Evolutionary conservation across 2,888 invertebrate genomes (phyloP), one percentile per base, ranked within the genome.

Genomic region (Strigamia transsilvanica): DNA sequence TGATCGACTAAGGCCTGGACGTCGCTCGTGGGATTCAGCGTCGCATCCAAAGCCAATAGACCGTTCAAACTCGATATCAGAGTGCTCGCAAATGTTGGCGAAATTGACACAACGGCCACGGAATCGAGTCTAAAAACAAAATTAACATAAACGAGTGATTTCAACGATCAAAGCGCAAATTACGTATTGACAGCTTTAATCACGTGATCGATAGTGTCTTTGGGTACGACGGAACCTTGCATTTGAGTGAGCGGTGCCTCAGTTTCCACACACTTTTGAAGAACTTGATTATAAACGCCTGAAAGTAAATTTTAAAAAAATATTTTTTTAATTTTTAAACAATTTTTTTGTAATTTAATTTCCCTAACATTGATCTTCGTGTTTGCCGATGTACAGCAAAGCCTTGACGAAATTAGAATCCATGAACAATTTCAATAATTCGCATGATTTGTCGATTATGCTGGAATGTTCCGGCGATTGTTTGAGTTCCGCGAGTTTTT

Each of bases 21-120:
- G 85, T 96, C 94, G 82, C 93, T 93, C 85, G 94, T 94, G 0
- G 97, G 96, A 88, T 95, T 94, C 0, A 94, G 89, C 66, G 96
- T 90, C 46, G 97, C 93, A 88, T 96, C 94, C 56, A 97, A 92
- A 34, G 95, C 93, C 83, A 97, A 89, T 86, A 97, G 86, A 10
- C 87, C 86, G 83, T 87, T 87, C 42, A 88, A 84, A 23, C 86
- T 87, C 10, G 87, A 86, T 84, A 86, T 86, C 41, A 88, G 85
- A 4, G 86, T 86, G 12, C 87, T 85, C 38, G 86, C 85, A 9
- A 85, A 84, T 5, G 27, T 46, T 12, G 73, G 46, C 12, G 38
- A 21, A 27, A 73, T 56, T 1, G 83, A 79, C 21, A 81, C 66
- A 12, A 38, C 41, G 0, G 83, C 51, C n/a, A 83, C 82, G 9